Percentiles rank a stretch among this genome's conserved stretches.
Evolutionary conservation across 2,797 vertebrate species (phyloP).

Genomic region (Enoplosus armatus): DNA sequence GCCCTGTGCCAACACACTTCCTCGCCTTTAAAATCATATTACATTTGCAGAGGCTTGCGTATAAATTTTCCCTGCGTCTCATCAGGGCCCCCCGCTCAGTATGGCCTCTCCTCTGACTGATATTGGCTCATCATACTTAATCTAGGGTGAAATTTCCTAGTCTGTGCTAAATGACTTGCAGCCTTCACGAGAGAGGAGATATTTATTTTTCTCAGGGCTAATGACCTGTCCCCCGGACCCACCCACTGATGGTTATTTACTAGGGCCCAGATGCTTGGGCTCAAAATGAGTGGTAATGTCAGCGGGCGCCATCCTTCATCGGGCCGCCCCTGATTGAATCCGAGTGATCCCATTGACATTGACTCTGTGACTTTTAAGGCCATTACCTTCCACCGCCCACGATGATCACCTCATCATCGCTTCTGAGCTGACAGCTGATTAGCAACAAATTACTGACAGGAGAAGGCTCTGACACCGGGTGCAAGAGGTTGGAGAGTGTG

Average conservation of each 20-base stretch:
- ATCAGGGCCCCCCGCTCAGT: constrained; percentile 88
- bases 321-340: constrained; percentile 94
- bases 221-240: constrained; percentile 99
- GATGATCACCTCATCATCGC: constrained; percentile 96
- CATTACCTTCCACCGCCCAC: constrained; percentile 93
- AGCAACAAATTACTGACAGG: constrained; percentile 95
- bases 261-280: constrained; percentile 99
- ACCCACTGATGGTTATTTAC: constrained; percentile 99
- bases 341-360: constrained; percentile 99
- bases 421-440: constrained; percentile 97
- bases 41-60: constrained; percentile 87
- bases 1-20: constrained; percentile 71
- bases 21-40: constrained; percentile 92
- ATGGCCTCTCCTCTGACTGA: constrained; percentile 95
- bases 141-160: constrained; percentile 99
- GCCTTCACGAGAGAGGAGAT: constrained; percentile 97
- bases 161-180: constrained; percentile 99
- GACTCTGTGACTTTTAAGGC: constrained; percentile 99
- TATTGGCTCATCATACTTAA: constrained; percentile 99
- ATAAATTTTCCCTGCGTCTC: constrained; percentile 93
- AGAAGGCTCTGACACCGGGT: constrained; percentile 84
- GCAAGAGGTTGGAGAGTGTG: constrained; percentile 36
- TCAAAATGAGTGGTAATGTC: constrained; percentile 99
- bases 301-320: constrained; percentile 96
- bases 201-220: constrained; percentile 99